These are phyloP conservation scores for Brachyptera risi DNA, from an alignment of 2,888 invertebrate species.

Conservation along the genomic window DNA sequence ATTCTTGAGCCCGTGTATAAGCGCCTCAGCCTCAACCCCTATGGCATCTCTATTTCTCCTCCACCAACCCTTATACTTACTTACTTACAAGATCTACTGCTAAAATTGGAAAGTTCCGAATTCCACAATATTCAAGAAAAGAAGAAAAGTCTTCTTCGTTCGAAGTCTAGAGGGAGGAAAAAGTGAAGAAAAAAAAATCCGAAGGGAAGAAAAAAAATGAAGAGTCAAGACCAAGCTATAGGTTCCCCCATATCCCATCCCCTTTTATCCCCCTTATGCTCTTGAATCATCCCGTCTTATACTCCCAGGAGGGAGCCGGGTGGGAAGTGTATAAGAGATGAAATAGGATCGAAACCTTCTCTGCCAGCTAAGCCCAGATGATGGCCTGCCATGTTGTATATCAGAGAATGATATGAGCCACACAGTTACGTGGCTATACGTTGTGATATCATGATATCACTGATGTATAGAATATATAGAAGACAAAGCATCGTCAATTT, in stretches of 20 bases:
- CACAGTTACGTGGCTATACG: no score
- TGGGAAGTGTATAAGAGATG: conserved; percentile 19
- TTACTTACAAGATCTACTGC: conserved; percentile 25
- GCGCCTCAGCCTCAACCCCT: conserved; percentile 10
- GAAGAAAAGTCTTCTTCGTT: conserved; percentile 20
- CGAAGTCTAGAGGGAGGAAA: conserved; percentile 21
- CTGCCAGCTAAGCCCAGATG: conserved; percentile 14
- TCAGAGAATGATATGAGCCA: conserved; percentile 18
- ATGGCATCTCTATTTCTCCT: conserved; percentile 28
- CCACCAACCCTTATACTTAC: conserved; percentile 17
- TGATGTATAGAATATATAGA: no score
- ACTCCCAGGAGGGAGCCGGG: conserved; percentile 23
- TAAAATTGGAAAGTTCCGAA: conserved; percentile 32
- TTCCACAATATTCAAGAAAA: conserved; percentile 30
- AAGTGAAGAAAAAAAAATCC: conserved; percentile 19
- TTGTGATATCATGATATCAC: no score
- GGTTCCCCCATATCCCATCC: not conserved
- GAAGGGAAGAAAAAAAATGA: conserved; percentile 24
- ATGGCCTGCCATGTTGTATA: conserved; percentile 22
- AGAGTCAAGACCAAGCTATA: conserved; percentile 22
- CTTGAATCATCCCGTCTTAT: conserved; percentile 19
- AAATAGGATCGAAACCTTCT: conserved; percentile 20
- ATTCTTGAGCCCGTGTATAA: conserved; percentile 12
- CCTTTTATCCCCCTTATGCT: conserved; percentile 7
- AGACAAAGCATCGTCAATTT: no score